Percentiles rank a stretch among this genome's conserved stretches.
Conservation (phyloP, 2,113 vertebrate genomes). For the Arizona elegans region DNA sequence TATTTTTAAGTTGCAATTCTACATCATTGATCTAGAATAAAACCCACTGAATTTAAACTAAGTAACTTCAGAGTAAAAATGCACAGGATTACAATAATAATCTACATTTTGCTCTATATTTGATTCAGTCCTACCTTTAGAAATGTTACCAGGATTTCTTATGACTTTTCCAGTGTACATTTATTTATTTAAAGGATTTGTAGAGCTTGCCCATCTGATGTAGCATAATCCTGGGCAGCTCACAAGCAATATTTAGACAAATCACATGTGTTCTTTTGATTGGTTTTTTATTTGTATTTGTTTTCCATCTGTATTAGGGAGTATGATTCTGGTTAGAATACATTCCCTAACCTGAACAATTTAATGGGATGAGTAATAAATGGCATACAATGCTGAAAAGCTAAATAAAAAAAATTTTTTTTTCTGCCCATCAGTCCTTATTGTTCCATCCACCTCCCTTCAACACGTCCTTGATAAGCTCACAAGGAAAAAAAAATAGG, state of each 20-base stretch:
- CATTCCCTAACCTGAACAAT: slow-evolving; percentile 12
- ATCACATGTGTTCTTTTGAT: slow-evolving; percentile 5
- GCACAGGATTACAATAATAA: neutral
- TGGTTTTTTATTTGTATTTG: slow-evolving; percentile 12
- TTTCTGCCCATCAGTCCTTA: slow-evolving; percentile 7
- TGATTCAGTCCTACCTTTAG: neutral
- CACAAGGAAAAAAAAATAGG: neutral
- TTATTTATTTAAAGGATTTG: neutral
- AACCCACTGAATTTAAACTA: neutral
- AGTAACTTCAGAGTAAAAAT: neutral
- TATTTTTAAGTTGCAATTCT: neutral
- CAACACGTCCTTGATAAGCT: neutral
- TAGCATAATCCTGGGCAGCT: neutral
- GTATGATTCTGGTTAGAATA: neutral
- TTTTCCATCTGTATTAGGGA: slow-evolving; percentile 3
- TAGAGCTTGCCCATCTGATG: neutral
- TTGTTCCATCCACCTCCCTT: neutral
- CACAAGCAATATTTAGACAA: slow-evolving; percentile 24
- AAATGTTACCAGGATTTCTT: slow-evolving; percentile 8
- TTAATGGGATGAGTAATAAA: slow-evolving; percentile 35
- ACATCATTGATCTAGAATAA: neutral
- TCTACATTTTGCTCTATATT: neutral
- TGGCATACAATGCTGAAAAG: neutral
- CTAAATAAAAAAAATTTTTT: slow-evolving; percentile 12
- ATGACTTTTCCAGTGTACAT: slow-evolving; percentile 18